Evolutionary conservation across 2,888 invertebrate genomes (phyloP), one percentile per base, ranked within the genome.

Genomic region (Hemithea aestivaria): DNA sequence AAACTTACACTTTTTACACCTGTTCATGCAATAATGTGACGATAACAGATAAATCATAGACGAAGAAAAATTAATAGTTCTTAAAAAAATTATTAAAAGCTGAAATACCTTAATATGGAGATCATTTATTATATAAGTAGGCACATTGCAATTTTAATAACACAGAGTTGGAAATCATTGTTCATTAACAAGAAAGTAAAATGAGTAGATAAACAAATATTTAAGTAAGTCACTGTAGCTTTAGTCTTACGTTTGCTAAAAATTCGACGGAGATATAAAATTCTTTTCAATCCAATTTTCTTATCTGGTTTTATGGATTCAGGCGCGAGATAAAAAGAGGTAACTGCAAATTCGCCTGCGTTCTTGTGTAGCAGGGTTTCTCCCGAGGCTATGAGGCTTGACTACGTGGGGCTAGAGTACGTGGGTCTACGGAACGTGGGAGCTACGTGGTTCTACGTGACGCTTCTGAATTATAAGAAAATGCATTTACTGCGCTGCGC

Each of bases 401-500:
- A 63, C 63, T 61, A 84, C 80, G 80, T 38, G 22, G 32, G 20
- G 35, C 38, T 40, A 42, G 25, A 50, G 49, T 59, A 53, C 54
- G 54, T 66, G 54, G 62, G 59, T 55, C 66, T 77, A 87, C 85
- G 84, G 85, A 85, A 84, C 79, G 81, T 35, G 28, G 37, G 23
- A 11, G 50, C 49, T 62, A 52, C 51, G 54, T 65, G 54, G 62
- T 58, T 56, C 66, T 78, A 87, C 87, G 85, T 87, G 87, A 85
- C 80, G 81, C 71, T 73, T 66, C 77, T 81, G 83, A 80, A 82
- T 83, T 85, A 84, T 84, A 84, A 84, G 81, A 84, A 85, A 85
- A 85, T 84, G 82, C 83, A 84, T 84, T 85, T 83, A 81, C 73
- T 70, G 63, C 66, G 66, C 59, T 66, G 62, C 65, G 63, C 73